Conservation (phyloP, 1,140 invertebrate genomes). For the Matsumurasca onukii region DNA sequence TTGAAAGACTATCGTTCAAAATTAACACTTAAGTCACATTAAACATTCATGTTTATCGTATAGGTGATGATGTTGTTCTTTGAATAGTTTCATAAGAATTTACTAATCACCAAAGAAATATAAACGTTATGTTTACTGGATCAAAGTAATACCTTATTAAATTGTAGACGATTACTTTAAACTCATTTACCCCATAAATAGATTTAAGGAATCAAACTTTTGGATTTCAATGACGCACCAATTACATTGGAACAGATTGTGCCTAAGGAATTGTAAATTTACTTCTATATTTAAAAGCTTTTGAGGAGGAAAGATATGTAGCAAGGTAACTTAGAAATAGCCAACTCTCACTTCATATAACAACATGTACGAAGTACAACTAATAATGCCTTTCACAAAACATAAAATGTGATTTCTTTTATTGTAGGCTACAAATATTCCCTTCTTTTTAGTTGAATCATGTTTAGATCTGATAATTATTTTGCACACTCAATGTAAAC, state of each 20-base stretch:
- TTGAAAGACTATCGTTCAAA: too few species aligned
- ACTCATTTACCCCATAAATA: too few species aligned
- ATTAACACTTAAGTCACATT: too few species aligned
- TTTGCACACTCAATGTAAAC: background rate
- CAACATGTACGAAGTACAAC: slow-evolving; percentile 17
- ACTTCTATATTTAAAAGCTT: slow-evolving; percentile 5
- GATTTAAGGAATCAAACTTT: too few species aligned
- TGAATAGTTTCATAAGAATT: too few species aligned
- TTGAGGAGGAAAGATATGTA: slow-evolving; percentile 6
- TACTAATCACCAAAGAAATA: too few species aligned
- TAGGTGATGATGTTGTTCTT: too few species aligned
- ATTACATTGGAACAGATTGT: slow-evolving; percentile 20
- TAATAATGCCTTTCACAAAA: slow-evolving; percentile 17
- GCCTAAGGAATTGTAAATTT: slow-evolving; percentile 25
- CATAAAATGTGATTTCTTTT: background rate
- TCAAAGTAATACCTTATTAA: too few species aligned
- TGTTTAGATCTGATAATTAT: background rate
- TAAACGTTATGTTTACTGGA: too few species aligned
- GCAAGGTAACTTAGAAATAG: background rate
- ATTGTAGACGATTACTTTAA: too few species aligned
- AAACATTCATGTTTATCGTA: too few species aligned
- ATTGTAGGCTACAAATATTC: too few species aligned
- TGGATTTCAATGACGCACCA: slow-evolving; percentile 2
- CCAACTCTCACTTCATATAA: slow-evolving; percentile 16
- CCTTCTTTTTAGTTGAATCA: slow-evolving; percentile 8